Evolutionary conservation across 2,888 invertebrate species (phyloP).

Genomic region (Parapristionchus giblindavisi): DNA sequence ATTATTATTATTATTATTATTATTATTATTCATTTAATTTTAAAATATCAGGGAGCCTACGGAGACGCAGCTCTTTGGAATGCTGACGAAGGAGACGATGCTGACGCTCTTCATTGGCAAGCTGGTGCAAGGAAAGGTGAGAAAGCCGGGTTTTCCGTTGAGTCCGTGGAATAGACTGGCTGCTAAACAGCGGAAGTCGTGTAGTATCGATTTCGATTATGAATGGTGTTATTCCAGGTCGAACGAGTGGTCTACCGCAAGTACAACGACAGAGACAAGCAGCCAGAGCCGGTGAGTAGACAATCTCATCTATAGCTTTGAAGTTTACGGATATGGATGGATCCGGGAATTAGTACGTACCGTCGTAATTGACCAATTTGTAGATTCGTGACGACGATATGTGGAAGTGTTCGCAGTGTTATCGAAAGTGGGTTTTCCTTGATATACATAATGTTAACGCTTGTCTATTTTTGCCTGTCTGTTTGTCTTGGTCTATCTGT

Average conservation of each 20-base stretch:
- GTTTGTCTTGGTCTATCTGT: too few relatives aligned
- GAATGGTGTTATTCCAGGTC: conserved; percentile 80
- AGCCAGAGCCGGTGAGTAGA: too few relatives aligned
- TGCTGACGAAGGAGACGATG: conserved; percentile 93
- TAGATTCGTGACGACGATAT: conserved; percentile 90
- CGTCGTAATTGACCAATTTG: too few relatives aligned
- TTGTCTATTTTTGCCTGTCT: too few relatives aligned
- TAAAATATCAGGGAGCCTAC: conserved; percentile 74
- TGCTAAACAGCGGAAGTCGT: not conserved
- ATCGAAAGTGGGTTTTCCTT: conserved; percentile 95
- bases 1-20: conserved; percentile 73
- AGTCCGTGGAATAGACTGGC: not conserved
- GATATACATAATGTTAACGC: too few relatives aligned
- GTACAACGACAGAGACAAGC: too few relatives aligned
- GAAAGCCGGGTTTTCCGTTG: not conserved
- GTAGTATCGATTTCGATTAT: not conserved
- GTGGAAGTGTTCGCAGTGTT: conserved; percentile 97
- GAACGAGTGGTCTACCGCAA: conserved; percentile 66
- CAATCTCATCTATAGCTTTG: not conserved
- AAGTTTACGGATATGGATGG: not conserved
- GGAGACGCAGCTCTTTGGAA: conserved; percentile 88
- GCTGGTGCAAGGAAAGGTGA: conserved; percentile 34
- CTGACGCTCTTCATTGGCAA: conserved; percentile 89
- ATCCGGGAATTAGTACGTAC: not conserved
- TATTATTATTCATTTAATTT: conserved; percentile 73